These are phyloP conservation scores for Prorops nasuta DNA, from an alignment of 1,140 invertebrate species.

Conservation along the genomic window DNA sequence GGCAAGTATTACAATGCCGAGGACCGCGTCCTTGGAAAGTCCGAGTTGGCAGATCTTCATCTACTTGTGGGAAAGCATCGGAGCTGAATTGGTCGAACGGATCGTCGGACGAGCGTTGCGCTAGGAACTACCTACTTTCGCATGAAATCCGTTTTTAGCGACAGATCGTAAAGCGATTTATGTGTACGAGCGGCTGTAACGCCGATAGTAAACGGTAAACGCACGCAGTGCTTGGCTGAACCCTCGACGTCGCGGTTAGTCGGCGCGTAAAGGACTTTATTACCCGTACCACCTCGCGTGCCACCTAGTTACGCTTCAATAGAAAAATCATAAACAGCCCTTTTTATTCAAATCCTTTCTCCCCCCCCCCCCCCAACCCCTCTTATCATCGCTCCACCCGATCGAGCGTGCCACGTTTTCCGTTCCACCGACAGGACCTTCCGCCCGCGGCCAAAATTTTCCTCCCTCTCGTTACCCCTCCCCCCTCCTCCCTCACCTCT, in stretches of 20 bases:
- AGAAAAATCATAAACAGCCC: constrained; percentile 48
- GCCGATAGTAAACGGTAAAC: constrained; percentile 51
- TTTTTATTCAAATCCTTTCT: constrained; percentile 19
- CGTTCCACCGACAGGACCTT: background rate
- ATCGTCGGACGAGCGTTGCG: too few relatives aligned
- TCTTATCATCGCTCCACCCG: background rate
- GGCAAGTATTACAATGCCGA: background rate
- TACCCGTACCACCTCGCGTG: constrained; percentile 41
- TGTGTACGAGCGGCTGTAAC: constrained; percentile 50
- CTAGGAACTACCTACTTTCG: constrained; percentile 36
- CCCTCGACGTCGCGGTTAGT: constrained; percentile 39
- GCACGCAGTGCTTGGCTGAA: constrained; percentile 27
- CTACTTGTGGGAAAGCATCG: too few relatives aligned
- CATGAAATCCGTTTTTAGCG: constrained; percentile 55
- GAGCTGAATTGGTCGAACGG: too few relatives aligned
- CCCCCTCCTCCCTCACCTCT: too few relatives aligned
- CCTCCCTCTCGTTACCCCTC: too few relatives aligned
- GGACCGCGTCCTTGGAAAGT: background rate
- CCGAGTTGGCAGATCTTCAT: too few relatives aligned
- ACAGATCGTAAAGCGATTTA: constrained; percentile 57
- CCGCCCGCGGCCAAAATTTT: background rate
- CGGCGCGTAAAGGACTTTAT: constrained; percentile 54
- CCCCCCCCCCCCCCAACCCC: background rate
- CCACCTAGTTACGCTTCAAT: constrained; percentile 50
- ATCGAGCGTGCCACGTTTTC: background rate